Base-by-base conservation (phyloP, 2,797 vertebrate genomes). In the Balearica regulorum region DNA sequence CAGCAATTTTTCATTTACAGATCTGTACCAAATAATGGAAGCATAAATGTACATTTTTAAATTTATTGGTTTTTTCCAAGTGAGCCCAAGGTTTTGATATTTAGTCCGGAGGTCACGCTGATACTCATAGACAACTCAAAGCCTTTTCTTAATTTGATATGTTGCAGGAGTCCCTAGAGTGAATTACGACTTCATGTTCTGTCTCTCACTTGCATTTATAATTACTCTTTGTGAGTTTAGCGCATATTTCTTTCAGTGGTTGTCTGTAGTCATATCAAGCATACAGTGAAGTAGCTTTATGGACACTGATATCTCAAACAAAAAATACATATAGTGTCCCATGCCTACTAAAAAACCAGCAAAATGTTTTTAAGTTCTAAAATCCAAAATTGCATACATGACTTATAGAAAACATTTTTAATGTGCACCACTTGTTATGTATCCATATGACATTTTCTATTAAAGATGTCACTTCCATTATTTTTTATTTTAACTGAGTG, bases 401-500 rank as follows among this genome's bases (percentile, higher is more conserved):
- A 70, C 6, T 73, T 84, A 71, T 3, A 71, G 65, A 73, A 91
- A 93, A 77, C 55, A 89, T 94, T 96, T 92, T 79, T 65, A 90
- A 91, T 82, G 88, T 96, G 66, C 60, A 79, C 33, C 77, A 88
- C 92, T 93, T 92, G 68, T 87, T 70, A 94, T 95, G 77, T 84
- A 72, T 95, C 83, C 64, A 43, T 73, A 90, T 96, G 97, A 96
- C 90, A 95, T 94, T 97, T 98, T 97, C 95, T 95, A 93, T 97
- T 97, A 96, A 89, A 93, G 91, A 93, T 97, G 97, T 76, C 82
- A 96, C 49, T 94, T 97, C 84, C 80, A 90, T 97, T 95, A 97
- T 97, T 97, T 97, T 97, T 96, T 96, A 97, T 97, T 98, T 97
- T 97, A 97, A 97, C 92, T 96, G 95, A 97, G 87, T 97, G 81